Percentiles rank a stretch among this genome's conserved stretches.
Conservation (phyloP, 2,797 vertebrate genomes). For the Tolypeutes matacus region DNA sequence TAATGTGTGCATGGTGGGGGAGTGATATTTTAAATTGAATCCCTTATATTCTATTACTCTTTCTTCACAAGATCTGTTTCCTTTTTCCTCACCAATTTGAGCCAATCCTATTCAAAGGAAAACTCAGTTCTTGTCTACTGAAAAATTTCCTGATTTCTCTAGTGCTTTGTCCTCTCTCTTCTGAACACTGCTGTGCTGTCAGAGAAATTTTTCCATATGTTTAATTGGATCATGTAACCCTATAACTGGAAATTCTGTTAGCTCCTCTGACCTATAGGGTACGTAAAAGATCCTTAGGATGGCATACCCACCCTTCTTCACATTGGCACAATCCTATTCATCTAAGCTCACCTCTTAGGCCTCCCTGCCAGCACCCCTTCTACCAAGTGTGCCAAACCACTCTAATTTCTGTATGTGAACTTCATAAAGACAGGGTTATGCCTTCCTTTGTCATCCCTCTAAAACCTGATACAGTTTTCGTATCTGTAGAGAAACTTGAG, state of each 20-base stretch:
- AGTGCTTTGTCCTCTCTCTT: not conserved
- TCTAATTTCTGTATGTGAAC: not conserved
- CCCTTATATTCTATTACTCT: not conserved
- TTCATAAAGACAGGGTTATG: not conserved
- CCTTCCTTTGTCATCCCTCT: not conserved
- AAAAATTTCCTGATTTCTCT: not conserved
- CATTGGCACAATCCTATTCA: too few species aligned
- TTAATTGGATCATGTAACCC: not conserved
- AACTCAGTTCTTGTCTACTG: not conserved
- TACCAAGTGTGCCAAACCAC: rapidly evolving
- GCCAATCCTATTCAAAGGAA: not conserved
- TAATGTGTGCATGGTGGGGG: too few species aligned
- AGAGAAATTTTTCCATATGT: too few species aligned
- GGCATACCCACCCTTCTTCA: not conserved
- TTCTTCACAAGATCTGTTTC: not conserved
- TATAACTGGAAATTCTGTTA: not conserved
- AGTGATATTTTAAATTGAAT: not conserved
- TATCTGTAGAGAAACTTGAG: not conserved
- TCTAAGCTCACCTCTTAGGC: too few species aligned
- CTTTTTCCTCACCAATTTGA: too few species aligned
- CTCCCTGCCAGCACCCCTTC: not conserved
- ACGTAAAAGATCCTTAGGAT: not conserved
- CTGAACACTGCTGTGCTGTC: not conserved
- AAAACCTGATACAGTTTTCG: not conserved
- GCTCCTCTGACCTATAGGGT: not conserved